phyloP scores from a whole-genome alignment of 2,888 invertebrate genomes.

The Stramonita haemastoma region DNA sequence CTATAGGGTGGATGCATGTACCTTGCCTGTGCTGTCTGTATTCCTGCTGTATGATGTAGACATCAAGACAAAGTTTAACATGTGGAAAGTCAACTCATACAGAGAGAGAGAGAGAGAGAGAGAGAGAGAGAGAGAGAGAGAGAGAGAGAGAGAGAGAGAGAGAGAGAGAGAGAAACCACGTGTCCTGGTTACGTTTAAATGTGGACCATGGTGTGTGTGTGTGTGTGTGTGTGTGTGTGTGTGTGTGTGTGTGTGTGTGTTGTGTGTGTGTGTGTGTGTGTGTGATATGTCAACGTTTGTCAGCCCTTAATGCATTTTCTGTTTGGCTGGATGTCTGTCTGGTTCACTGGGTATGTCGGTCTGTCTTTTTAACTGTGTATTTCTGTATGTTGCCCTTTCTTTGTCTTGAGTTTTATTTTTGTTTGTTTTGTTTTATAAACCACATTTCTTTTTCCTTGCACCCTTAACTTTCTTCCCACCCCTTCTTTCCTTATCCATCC shows the following conservation, averaged over 20 bases:
- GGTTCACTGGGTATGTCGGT: background rate
- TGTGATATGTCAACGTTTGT: background rate
- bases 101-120: slow-evolving; percentile 8
- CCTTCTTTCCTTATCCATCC: background rate
- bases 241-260: slow-evolving; percentile 18
- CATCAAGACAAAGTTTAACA: background rate
- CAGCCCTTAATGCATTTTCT: background rate
- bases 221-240: background rate
- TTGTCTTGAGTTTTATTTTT: background rate
- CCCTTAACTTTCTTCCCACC: background rate
- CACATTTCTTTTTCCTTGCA: background rate
- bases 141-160: background rate
- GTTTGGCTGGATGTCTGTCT: background rate
- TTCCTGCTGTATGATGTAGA: background rate
- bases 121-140: background rate
- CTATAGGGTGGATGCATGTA: no score
- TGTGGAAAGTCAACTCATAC: background rate
- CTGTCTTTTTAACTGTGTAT: background rate
- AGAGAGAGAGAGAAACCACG: background rate
- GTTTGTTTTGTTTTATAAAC: background rate
- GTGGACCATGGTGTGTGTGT: background rate
- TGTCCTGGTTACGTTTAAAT: background rate
- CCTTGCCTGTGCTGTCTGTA: background rate
- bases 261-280: background rate
- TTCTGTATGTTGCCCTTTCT: background rate